Base-by-base conservation (phyloP, 2,797 vertebrate genomes). In the Pampus argenteus region DNA sequence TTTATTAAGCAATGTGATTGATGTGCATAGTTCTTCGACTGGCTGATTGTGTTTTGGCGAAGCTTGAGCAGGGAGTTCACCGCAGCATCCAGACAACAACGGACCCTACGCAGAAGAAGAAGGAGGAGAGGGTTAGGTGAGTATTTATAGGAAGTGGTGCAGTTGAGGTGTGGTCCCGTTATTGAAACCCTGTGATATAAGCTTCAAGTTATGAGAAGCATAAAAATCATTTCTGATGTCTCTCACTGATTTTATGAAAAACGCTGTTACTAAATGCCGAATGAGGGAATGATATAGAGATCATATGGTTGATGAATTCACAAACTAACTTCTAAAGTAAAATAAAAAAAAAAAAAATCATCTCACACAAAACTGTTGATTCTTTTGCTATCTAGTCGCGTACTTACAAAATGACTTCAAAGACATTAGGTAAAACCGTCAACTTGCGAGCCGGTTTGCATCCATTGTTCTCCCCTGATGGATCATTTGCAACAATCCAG, bases 401-500 rank as follows among this genome's bases (percentile, higher is more conserved):
- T 62, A 60, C 52, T 76, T 77, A 52, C 26, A 51, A 68, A 61
- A 48, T 38, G 55, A 64, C 76, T 84, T 79, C 66, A 76, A 65
- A 82, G 61, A 64, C 65, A 82, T 81, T 74, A 60, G 50, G 70
- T 78, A 81, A 82, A 82, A 75, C 72, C n/a, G 10, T 87, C 78
- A 85, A 72, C 72, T 76, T n/a, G 69, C 47, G 40, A 87, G 76
- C 76, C 44, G 58, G 62, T 81, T 75, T 81, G 76, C 85, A 88
- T 89, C 81, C 81, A 87, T 87, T 83, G 78, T 87, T 89, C 82
- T 81, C 48, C 66, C 81, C 79, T 90, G 90, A 90, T 87, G 81
- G 88, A 88, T 89, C 83, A 92, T 93, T 92, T 90, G 88, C 87
- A 90, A 89, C 85, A 87, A 90, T 79, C 85, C 82, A 78, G 76